Percentiles rank a stretch among this genome's conserved stretches.
phyloP scores from a whole-genome alignment of 2,797 vertebrate species.

The Crenuchus spilurus region DNA sequence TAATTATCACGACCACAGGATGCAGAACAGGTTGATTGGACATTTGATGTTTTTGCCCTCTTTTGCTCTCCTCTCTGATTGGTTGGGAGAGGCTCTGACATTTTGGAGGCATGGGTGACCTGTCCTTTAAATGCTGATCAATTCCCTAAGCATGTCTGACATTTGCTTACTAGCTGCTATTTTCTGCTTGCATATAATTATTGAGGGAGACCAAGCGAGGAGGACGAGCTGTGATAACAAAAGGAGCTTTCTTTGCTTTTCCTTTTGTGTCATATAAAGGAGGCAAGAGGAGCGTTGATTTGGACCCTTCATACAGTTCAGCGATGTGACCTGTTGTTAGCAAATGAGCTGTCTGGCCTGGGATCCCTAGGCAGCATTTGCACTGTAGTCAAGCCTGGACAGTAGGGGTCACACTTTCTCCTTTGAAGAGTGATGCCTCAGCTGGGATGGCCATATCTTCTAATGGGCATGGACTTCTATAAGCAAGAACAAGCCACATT shows the following conservation, averaged over 20 bases:
- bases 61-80: conserved; percentile 46
- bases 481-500: neutral
- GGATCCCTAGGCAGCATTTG: neutral
- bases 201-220: conserved; percentile 8
- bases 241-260: conserved; percentile 10
- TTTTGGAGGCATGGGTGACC: conserved; percentile 56
- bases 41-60: conserved; percentile 48
- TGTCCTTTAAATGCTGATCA: conserved; percentile 63
- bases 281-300: neutral
- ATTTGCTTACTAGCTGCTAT: conserved; percentile 59
- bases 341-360: neutral
- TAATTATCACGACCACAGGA: conserved; percentile 53
- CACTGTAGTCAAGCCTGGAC: neutral
- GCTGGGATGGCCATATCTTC: neutral
- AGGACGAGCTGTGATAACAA: conserved; percentile 2
- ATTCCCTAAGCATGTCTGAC: conserved; percentile 54
- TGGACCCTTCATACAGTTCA: conserved; percentile 5
- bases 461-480: neutral
- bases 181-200: conserved; percentile 54
- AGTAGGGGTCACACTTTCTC: conserved; percentile 44
- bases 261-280: conserved; percentile 5
- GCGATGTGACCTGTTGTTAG: neutral
- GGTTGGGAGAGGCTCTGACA: conserved; percentile 45
- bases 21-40: conserved; percentile 48
- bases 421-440: conserved; percentile 1